These are phyloP conservation scores for Amblyopsis hoosieri DNA, from an alignment of 2,797 vertebrate species.

Conservation along the genomic window DNA sequence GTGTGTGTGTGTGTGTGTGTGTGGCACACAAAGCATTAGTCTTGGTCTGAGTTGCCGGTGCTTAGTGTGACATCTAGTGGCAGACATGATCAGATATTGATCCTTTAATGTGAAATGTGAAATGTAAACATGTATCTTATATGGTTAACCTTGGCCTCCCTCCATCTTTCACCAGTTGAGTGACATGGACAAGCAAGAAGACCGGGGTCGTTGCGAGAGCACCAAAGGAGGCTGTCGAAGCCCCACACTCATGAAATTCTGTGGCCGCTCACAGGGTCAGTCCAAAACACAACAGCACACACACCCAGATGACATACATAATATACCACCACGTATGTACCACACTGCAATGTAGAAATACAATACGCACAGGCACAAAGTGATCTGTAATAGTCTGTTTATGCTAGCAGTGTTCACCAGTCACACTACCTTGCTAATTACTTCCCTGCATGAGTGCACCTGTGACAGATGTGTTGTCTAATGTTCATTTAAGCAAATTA, in stretches of 20 bases:
- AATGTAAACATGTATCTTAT: no score
- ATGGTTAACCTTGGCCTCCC: background rate
- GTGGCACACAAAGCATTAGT: no score
- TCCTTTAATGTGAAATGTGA: no score
- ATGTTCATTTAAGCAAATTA: background rate
- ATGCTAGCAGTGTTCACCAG: background rate
- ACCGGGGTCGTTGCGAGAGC: slow-evolving; percentile 66
- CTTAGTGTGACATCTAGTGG: no score
- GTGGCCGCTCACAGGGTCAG: slow-evolving; percentile 87
- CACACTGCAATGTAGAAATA: no score
- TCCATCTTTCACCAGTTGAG: slow-evolving; percentile 65
- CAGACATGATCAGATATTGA: no score
- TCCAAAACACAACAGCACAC: background rate
- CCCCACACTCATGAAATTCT: slow-evolving; percentile 83
- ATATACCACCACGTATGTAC: background rate
- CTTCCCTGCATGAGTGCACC: background rate
- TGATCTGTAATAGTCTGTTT: background rate
- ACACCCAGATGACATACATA: background rate
- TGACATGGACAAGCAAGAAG: slow-evolving; percentile 78
- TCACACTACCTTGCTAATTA: background rate
- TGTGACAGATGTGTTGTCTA: background rate
- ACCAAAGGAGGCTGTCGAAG: slow-evolving; percentile 79
- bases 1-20: no score
- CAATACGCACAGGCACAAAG: no score
- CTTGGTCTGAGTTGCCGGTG: no score